Evolutionary conservation across 2,888 invertebrate species (phyloP), one percentile per base, ranked within the genome.

Genomic region (Drosophila eohydei): DNA sequence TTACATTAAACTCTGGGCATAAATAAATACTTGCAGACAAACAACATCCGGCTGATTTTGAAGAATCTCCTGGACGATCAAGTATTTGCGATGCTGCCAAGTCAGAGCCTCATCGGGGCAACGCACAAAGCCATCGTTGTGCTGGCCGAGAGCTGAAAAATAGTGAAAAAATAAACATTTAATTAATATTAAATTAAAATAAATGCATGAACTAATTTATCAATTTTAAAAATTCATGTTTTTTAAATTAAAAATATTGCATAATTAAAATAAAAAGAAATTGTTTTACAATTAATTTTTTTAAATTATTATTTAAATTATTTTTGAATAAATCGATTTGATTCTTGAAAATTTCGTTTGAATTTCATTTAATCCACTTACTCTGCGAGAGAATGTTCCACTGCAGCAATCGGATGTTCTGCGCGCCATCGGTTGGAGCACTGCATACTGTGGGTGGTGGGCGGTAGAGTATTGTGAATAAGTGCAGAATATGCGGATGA

Each of bases 381-480:
- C 96, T 94, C 94, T 96, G 96, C 16, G 96, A 95, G 51, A 96
- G 92, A 75, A 95, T 94, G 90, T 96, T 96, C 96, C 96, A 96
- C 84, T 96, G 95, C 73, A 96, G 93, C 56, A 96, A 92, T 81
- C 95, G 93, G 70, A 95, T 92, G 57, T 93, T 92, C 72, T 93
- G 57, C 6, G 40, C n/a, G 6, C 62, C 70, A 0, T 90, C 61
- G 93, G 93, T 85, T 48, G 93, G 93, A 63, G 93, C 93, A 82
- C 93, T 94, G 88, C 94, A 94, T 64, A 92, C 94, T 94, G 81
- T 51, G 91, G 91, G 30, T 26, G 91, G 30, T 26, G 44, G 14
- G 21, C 21, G 28, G 40, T 44, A 41, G 52, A 6, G 6, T 0
- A 14, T 26, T 30, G 0, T 34, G 38, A 32, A 14, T 51, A 2